Evolutionary conservation across 2,113 vertebrate species (phyloP), one percentile per base, ranked within the genome.

Genomic region (Butorides virescens): DNA sequence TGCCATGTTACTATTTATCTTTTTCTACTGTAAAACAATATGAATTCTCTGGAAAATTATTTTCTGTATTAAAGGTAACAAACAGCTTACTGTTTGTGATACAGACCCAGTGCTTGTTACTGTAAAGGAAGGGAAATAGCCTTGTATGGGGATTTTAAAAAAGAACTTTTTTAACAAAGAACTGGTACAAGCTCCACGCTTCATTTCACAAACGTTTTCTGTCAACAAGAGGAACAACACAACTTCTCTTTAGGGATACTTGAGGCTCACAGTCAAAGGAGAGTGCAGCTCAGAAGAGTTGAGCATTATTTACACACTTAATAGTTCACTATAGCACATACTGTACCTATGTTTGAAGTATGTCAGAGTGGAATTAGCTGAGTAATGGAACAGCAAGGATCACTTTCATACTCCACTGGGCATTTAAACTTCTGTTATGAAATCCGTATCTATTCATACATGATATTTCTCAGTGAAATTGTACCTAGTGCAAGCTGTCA

Each of bases 401-500:
- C 67, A 68, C 91, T 90, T 89, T 86, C 72, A 63, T 81, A 72
- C 20, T 96, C 53, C n/a, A 47, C 93, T 87, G 96, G 97, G 65
- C 94, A 89, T 93, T 96, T 93, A 82, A 88, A 95, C 32, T 83
- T 95, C 88, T 84, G 42, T 96, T 94, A 70, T 4, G 29, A 90
- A 97, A 95, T 95, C 94, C 9, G 0, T 89, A 73, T 93, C 81
- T 95, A 93, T 82, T 85, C 93, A 68, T 61, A 50, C 79, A n/a
- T 72, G 36, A 22, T 88, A 68, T 55, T 90, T 76, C 66, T 96
- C 74, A 47, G 96, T 96, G 97, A 88, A 97, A 90, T 9, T 68
- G 95, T 95, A 93, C 94, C 91, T 96, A 72, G 90, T 94, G 92
- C 80, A 92, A 95, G 81, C 95, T 94, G 75, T 97, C 96, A 96